Evolutionary conservation across 2,888 invertebrate genomes (phyloP), one percentile per base, ranked within the genome.

Genomic region (Ormyrus labotus): DNA sequence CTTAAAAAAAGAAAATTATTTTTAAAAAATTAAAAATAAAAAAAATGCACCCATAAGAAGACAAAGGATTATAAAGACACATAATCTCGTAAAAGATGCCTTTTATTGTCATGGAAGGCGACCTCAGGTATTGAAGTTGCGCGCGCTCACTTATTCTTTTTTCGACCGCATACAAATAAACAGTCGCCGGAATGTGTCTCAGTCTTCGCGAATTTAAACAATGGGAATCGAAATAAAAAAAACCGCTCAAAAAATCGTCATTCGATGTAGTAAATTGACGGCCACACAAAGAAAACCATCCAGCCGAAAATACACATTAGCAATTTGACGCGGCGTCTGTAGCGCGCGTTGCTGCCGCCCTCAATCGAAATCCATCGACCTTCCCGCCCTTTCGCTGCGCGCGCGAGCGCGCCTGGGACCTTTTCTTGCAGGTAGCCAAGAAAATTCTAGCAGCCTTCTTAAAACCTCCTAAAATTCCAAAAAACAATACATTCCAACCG

Each of bases 401-500:
- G 47, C 70, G 74, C 79, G 80, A 77, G 74, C 70, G 10, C 13
- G 47, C 58, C 79, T 19, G 64, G 50, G 34, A 34, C 34, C 34
- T 34, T 34, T 34, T 34, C 34, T 34, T 34, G 4, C 34, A 34
- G 3, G 4, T 34, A 34, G 34, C 34, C 34, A 34, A 34, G 34
- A 34, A 34, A 34, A 34, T 34, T 34, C 34, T 34, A 34, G 34
- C 34, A 34, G 34, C 34, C 34, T 34, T 34, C 2, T 34, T 34
- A 34, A 34, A 34, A 34, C 34, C 34, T 34, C 34, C 34, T 34
- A 34, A 34, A 34, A 34, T 34, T 34, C 34, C 34, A 4, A 34
- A 34, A 34, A 34, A 34, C 3, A 34, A 34, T 34, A 34, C 34
- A 34, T 34, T 57, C 85, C 86, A 85, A 89, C 89, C 89, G 89